Evolutionary conservation across 2,797 vertebrate species (phyloP).

Genomic region (Ceyx erithaca): DNA sequence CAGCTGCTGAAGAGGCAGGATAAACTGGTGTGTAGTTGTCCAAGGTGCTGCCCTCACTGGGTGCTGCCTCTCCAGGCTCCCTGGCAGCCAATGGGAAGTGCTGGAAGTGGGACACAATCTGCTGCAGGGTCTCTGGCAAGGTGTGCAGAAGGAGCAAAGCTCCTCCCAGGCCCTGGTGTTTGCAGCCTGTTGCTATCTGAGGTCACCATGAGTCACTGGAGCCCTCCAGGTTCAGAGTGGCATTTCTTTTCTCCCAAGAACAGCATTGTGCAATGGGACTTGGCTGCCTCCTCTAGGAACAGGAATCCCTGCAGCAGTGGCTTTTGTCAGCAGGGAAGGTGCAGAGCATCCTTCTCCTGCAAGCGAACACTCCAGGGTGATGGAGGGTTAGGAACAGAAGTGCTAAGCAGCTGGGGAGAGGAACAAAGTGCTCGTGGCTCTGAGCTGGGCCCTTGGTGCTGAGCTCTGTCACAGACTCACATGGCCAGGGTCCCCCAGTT

Average conservation of each 20-base stretch:
- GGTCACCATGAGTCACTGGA: neutral
- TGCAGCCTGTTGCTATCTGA: neutral
- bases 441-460: neutral
- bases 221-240: neutral
- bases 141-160: neutral
- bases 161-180: neutral
- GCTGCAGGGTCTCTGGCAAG: neutral
- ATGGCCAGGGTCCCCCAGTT: too few species aligned
- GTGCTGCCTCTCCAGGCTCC: neutral
- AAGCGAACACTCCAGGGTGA: fast-evolving
- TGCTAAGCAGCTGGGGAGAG: neutral
- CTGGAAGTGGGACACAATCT: too few species aligned
- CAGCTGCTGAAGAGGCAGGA: neutral
- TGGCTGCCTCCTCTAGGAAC: conserved; percentile 16
- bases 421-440: neutral
- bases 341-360: neutral
- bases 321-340: neutral
- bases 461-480: neutral
- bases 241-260: neutral
- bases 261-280: neutral
- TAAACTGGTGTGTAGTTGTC: neutral
- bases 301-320: neutral
- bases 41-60: neutral
- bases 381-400: neutral
- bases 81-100: too few species aligned